Conservation (phyloP, 2,113 vertebrate species). For the Nestor notabilis region DNA sequence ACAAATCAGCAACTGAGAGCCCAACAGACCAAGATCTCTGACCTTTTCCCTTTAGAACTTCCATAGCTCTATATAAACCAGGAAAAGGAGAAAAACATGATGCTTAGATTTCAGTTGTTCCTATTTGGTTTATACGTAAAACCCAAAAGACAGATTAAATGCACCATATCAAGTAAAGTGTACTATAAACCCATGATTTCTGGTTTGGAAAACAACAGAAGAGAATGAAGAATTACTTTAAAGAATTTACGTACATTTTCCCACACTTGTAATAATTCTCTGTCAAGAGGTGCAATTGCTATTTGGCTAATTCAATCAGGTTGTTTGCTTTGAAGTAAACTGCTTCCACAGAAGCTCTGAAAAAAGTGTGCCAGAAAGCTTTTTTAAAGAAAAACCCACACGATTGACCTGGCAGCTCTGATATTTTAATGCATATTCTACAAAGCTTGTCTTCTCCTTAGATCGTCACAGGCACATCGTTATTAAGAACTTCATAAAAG, state of each 20-base stretch:
- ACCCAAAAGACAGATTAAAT: not conserved
- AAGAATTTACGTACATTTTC: not conserved
- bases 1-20: conserved; percentile 91
- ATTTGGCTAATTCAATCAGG: not conserved
- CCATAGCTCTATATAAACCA: conserved; percentile 81
- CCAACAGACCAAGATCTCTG: conserved; percentile 94
- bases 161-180: not conserved
- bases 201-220: not conserved
- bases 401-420: not conserved
- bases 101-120: conserved; percentile 7
- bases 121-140: not conserved
- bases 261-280: not conserved
- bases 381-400: not conserved
- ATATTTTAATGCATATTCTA: not conserved
- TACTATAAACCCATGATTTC: not conserved
- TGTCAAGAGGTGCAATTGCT: not conserved
- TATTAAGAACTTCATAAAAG: not conserved
- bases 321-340: not conserved
- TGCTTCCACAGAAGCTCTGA: not conserved
- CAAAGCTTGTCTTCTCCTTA: not conserved
- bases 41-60: conserved; percentile 86
- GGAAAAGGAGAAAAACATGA: not conserved
- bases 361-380: not conserved
- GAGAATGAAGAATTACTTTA: not conserved
- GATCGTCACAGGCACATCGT: not conserved